Percentiles rank a stretch among this genome's conserved stretches.
Conservation (phyloP, 2,888 invertebrate genomes). For the Acleris sparsana region DNA sequence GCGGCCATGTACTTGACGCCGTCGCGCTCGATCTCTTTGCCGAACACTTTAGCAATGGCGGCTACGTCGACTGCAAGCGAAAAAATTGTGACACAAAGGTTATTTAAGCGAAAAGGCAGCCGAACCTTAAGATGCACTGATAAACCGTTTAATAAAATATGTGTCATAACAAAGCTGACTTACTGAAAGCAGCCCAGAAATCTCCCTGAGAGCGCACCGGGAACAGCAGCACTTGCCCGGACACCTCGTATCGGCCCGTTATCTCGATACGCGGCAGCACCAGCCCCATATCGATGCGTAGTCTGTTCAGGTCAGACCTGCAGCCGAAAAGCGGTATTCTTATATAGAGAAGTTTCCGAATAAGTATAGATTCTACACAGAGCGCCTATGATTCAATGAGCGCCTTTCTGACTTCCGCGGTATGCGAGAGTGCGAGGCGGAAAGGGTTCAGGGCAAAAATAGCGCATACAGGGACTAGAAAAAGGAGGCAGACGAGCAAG, state of each 20-base stretch:
- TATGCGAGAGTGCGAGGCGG: too few species aligned
- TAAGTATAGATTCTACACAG: too few species aligned
- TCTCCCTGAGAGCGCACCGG: conserved; percentile 91
- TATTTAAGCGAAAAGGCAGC: too few species aligned
- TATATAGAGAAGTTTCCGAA: background rate
- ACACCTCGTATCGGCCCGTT: conserved; percentile 89
- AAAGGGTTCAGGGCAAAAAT: too few species aligned
- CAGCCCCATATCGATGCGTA: conserved; percentile 85
- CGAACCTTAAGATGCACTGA: too few species aligned
- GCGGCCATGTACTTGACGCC: conserved; percentile 87
- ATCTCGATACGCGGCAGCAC: conserved; percentile 88
- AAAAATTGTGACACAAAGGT: background rate
- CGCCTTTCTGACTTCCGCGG: too few species aligned
- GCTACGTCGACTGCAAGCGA: conserved; percentile 85
- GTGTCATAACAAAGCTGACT: background rate
- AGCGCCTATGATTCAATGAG: too few species aligned
- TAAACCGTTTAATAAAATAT: too few species aligned
- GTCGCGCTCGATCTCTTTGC: conserved; percentile 85
- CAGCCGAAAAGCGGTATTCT: background rate
- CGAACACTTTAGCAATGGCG: conserved; percentile 88
- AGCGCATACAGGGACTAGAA: too few species aligned
- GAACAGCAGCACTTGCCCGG: conserved; percentile 89
- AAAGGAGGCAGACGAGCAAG: too few species aligned
- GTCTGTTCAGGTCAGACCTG: conserved; percentile 84
- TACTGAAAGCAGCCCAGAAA: conserved; percentile 92